phyloP scores from a whole-genome alignment of 2,888 invertebrate genomes.

The Acronicta psi region DNA sequence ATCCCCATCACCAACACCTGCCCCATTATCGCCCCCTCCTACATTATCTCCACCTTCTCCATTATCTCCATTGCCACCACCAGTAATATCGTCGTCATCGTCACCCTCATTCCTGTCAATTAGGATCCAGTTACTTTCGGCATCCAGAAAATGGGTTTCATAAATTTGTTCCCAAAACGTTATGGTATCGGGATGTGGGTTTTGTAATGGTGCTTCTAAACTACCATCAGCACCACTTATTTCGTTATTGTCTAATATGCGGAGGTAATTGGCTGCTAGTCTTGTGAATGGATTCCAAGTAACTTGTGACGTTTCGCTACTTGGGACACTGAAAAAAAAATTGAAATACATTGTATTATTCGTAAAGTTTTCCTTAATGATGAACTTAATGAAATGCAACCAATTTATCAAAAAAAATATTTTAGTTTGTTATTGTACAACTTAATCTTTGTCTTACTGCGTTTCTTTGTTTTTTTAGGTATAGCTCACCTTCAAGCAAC shows the following conservation, averaged over 20 bases:
- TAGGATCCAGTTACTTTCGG: constrained; percentile 70
- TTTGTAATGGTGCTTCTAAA: constrained; percentile 63
- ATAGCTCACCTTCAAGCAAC: too few relatives aligned
- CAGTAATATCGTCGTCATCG: constrained; percentile 11
- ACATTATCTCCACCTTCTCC: constrained; percentile 37
- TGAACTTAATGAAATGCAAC: too few relatives aligned
- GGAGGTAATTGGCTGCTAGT: constrained; percentile 59
- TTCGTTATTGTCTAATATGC: constrained; percentile 68
- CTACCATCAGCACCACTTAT: constrained; percentile 50
- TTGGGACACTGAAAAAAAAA: constrained; percentile 70
- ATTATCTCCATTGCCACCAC: neutral
- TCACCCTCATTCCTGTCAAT: constrained; percentile 59
- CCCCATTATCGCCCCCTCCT: neutral
- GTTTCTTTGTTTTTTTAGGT: too few relatives aligned
- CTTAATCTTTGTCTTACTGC: too few relatives aligned
- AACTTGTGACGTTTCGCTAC: constrained; percentile 65
- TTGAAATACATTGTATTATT: neutral
- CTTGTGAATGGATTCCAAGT: constrained; percentile 72
- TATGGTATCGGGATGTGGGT: constrained; percentile 69
- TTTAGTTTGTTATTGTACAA: too few relatives aligned
- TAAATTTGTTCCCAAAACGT: constrained; percentile 79
- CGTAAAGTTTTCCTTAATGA: too few relatives aligned
- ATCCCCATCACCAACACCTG: constrained; percentile 7
- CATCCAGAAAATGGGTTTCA: constrained; percentile 72
- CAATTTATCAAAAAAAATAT: too few relatives aligned